Base-by-base conservation (phyloP, 2,797 vertebrate genomes). In the Todus mexicanus region DNA sequence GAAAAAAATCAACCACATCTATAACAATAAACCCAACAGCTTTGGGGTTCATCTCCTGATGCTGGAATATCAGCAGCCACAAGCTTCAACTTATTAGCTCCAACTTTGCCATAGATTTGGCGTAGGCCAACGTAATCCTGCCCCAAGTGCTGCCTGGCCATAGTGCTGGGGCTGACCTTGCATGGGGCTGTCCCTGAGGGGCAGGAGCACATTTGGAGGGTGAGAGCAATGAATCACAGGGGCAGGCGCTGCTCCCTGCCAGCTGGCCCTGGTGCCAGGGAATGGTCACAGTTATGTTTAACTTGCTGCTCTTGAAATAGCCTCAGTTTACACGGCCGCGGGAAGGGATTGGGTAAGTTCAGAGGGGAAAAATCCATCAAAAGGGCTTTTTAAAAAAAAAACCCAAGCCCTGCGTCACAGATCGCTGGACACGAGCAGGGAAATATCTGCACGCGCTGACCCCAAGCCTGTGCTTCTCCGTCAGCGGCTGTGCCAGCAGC, bases 271-370 rank as follows among this genome's bases (percentile, higher is more conserved):
- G 1, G 60, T 95, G 77, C 80, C 83, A 85, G 29, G 73, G 87
- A 94, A 92, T 3, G 1, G 80, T 12, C 2, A 0, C 48, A 47
- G 57, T 63, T 14, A 4, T 90, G 92, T 95, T 93, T 90, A 94
- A 90, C 71, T 64, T 95, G 81, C 38, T 93, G 78, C 29, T 95
- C 92, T 95, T 5, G 12, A 95, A 96, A 95, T 92, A 95, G 89
- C 74, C 68, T 87, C 42, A 89, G 89, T 95, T 95, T 95, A 94
- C 86, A 82, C 1, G 22, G 40, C 33, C 1, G 7, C 2, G 4
- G 81, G 48, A 90, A 93, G 19, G 48, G 56, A 92, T 17, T 93
- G 90, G 86, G 63, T 64, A 91, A 94, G 50, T 90, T 94, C 89
- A 92, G 35, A 51, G 48, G 53, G 64, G 89, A 84, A 90, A 87